Percentiles rank a stretch among this genome's conserved stretches.
These are phyloP conservation scores for Macrosoma leucophasiata DNA, from an alignment of 2,888 invertebrate species.

Conservation along the genomic window DNA sequence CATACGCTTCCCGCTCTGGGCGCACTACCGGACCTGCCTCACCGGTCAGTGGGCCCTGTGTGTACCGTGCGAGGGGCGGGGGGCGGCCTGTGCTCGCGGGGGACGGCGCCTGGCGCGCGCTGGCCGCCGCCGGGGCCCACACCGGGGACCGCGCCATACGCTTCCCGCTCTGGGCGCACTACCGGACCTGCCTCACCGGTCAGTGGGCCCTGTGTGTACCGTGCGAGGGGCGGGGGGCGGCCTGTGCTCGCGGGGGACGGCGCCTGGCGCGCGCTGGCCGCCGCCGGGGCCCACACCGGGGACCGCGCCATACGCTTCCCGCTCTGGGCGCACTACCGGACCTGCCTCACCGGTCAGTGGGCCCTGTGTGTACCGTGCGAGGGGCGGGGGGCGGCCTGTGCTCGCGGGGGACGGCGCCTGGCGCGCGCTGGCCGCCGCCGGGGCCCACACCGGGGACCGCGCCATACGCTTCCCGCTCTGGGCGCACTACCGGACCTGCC, in stretches of 20 bases:
- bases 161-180: slow-evolving; percentile 84
- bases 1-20: slow-evolving; percentile 88
- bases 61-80: no score
- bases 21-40: slow-evolving; percentile 78
- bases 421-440: slow-evolving; percentile 78
- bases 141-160: slow-evolving; percentile 88
- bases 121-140: slow-evolving; percentile 76
- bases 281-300: not conserved
- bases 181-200: slow-evolving; percentile 71
- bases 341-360: no score
- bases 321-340: no score
- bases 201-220: no score
- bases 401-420: slow-evolving; percentile 78
- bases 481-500: slow-evolving; percentile 78
- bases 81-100: no score
- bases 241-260: no score
- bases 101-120: no score
- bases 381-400: slow-evolving; percentile 81
- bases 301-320: no score
- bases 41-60: slow-evolving; percentile 40
- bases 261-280: no score
- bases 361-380: no score
- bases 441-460: slow-evolving; percentile 82
- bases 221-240: no score
- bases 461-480: slow-evolving; percentile 89